These are phyloP conservation scores for Chelidonichthys spinosus DNA, from an alignment of 2,797 vertebrate species.

Conservation along the genomic window DNA sequence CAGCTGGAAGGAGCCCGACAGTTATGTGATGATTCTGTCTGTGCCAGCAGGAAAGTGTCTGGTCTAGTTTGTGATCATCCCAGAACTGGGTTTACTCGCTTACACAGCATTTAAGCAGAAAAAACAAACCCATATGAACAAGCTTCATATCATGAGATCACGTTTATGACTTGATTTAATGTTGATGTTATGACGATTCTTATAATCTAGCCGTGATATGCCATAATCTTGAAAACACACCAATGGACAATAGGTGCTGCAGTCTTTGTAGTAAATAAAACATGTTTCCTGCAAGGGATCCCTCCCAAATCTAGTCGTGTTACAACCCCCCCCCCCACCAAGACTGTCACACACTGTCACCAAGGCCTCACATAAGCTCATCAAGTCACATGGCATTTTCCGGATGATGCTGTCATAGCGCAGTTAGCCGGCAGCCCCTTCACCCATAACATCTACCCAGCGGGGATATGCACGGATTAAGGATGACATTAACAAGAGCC, in stretches of 20 bases:
- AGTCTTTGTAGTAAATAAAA: not conserved
- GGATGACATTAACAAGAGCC: constrained; percentile 52
- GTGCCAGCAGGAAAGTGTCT: constrained; percentile 50
- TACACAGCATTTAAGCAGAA: constrained; percentile 5
- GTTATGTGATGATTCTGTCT: constrained; percentile 43
- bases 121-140: constrained; percentile 5
- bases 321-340: not conserved
- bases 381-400: constrained; percentile 56
- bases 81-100: constrained; percentile 10
- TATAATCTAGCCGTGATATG: not conserved
- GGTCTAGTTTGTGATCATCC: constrained; percentile 38
- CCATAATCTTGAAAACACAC: not conserved
- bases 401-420: constrained; percentile 51
- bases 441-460: constrained; percentile 41
- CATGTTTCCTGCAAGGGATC: not conserved
- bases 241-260: not conserved
- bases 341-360: constrained; percentile 27
- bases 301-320: not conserved
- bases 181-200: not conserved
- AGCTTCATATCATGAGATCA: not conserved
- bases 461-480: constrained; percentile 46
- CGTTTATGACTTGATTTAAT: constrained; percentile 12
- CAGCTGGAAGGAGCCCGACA: constrained; percentile 36
- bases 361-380: constrained; percentile 30
- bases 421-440: constrained; percentile 63